Conservation (phyloP, 2,113 vertebrate species). For the Dicentrarchus labrax region DNA sequence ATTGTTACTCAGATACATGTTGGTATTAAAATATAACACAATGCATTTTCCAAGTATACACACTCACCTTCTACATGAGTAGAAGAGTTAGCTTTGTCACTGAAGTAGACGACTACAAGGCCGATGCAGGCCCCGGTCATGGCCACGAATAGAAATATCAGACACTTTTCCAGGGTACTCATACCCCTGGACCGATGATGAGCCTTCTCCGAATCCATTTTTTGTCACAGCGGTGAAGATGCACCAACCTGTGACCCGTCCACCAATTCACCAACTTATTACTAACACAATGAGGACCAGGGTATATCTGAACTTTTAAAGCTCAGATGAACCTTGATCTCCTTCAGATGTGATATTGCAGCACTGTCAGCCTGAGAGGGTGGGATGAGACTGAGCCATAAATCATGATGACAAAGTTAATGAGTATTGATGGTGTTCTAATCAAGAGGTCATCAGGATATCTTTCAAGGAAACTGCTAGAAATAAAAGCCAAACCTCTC, state of each 20-base stretch:
- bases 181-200: slow-evolving; percentile 34
- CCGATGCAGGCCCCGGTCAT: slow-evolving; percentile 77
- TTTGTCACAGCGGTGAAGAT: not conserved
- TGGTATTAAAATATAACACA: not conserved
- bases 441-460: not conserved
- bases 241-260: slow-evolving; percentile 15
- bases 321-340: slow-evolving; percentile 59
- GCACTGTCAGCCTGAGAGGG: not conserved
- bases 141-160: slow-evolving; percentile 81
- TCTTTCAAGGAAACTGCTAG: not conserved
- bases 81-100: slow-evolving; percentile 31
- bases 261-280: slow-evolving; percentile 18
- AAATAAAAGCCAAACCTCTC: not conserved
- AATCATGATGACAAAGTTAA: slow-evolving; percentile 41
- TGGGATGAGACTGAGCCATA: slow-evolving; percentile 25
- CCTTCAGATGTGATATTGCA: not conserved
- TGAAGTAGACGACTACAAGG: slow-evolving; percentile 75
- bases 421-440: slow-evolving; percentile 29
- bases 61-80: slow-evolving; percentile 68
- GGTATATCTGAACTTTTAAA: slow-evolving; percentile 41
- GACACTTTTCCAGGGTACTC: slow-evolving; percentile 77
- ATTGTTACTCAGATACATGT: not conserved
- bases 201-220: slow-evolving; percentile 59
- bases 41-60: not conserved
- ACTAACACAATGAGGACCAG: not conserved